Evolutionary conservation across 2,113 vertebrate species (phyloP), one percentile per base, ranked within the genome.

Genomic region (Calonectris borealis): DNA sequence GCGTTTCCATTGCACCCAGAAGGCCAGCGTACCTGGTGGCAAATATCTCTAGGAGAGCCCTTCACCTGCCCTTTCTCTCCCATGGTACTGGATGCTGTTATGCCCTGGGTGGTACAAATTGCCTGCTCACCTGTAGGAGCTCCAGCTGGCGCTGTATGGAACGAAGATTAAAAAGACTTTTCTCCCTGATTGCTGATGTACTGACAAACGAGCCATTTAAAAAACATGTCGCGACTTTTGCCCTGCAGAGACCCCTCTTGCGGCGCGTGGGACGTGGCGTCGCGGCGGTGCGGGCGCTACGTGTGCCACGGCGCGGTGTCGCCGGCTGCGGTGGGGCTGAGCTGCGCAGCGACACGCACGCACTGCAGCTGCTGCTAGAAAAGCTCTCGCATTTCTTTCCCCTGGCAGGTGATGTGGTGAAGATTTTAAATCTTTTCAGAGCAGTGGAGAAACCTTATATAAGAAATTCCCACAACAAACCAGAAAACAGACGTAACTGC

Each of bases 201-300:
- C 21, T 24, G 58, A 32, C 16, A 31, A 48, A 49, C 7, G 24
- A 91, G 24, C 31, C 4, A 1, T 26, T 75, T 32, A 7, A 66
- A 40, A 40, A 64, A 22, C 34, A 8, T 0, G 5, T 31, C 1
- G 7, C 1, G 36, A 6, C 34, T 57, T 55, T 19, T 11, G 21
- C 40, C 36, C 57, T 5, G 8, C 3, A 8, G 60, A 11, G 17
- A 15, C 24, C 26, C 15, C 18, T n/a, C 25, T 19, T 5, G 48
- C 24, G 1, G 3, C 4, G 1, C 2, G 71, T 0, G 2, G 40
- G 58, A 9, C 1, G 21, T 6, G 31, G 32, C 4, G 4, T 7
- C 0, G 16, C 2, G 16, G 27, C 3, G 3, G 3, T 3, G 20
- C 4, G 4, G 40, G 27, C 2, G 3, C 16, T 7, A 1, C 1